A percentile compares a stretch with the other conserved stretches of the same genome.
Evolutionary conservation across 2,888 invertebrate species (phyloP).

Genomic region (Eilema caniola): DNA sequence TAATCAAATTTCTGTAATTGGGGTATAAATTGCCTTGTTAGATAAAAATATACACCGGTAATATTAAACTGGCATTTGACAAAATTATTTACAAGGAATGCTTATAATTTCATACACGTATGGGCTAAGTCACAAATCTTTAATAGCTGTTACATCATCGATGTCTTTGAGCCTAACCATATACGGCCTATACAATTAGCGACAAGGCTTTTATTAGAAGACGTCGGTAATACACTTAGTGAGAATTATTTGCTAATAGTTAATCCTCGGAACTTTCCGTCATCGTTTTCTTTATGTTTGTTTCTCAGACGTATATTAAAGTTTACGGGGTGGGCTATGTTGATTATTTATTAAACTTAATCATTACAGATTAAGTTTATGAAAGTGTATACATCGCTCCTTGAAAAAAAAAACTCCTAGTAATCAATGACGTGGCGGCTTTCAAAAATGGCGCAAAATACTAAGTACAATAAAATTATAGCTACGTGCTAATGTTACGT

Average conservation of each 20-base stretch:
- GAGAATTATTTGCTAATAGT: neutral
- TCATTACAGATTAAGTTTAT: no score
- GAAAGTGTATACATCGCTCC: no score
- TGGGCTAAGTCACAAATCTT: neutral
- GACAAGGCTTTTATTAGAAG: slow-evolving; percentile 1
- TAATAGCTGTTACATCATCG: slow-evolving; percentile 6
- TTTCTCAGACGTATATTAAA: neutral
- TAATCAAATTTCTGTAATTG: no score
- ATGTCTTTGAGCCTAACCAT: no score
- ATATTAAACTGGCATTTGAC: neutral
- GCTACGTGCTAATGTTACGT: no score
- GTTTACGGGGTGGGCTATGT: neutral
- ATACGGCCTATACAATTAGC: neutral
- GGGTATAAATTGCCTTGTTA: no score
- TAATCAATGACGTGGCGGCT: no score
- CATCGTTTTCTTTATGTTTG: neutral
- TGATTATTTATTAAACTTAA: neutral
- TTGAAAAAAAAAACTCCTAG: no score
- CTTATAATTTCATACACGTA: neutral
- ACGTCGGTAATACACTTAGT: slow-evolving; percentile 10
- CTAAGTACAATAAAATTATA: no score
- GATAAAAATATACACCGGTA: no score
- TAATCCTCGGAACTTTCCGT: neutral
- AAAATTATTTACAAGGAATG: neutral
- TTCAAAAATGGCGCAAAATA: no score